Conservation (phyloP, 1,140 invertebrate species). For the Thrips palmi region DNA sequence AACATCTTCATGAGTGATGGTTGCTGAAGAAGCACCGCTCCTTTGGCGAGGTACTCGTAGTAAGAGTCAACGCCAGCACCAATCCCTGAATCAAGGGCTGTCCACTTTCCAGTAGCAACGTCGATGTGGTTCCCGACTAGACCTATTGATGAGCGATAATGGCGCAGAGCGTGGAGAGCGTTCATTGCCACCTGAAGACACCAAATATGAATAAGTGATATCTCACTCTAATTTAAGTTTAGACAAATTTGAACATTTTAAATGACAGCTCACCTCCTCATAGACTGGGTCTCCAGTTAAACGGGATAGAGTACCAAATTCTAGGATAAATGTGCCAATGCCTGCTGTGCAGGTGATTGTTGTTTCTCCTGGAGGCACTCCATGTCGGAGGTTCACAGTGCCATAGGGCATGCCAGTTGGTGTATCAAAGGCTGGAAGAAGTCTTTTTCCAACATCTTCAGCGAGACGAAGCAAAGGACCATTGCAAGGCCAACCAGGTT, state of each 20-base stretch:
- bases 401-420: slow-evolving; percentile 97
- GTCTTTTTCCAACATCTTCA: slow-evolving; percentile 77
- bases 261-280: slow-evolving; percentile 48
- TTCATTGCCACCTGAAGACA: slow-evolving; percentile 59
- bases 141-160: slow-evolving; percentile 70
- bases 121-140: slow-evolving; percentile 95
- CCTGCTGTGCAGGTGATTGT: slow-evolving; percentile 94
- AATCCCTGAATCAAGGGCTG: slow-evolving; percentile 83
- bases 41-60: slow-evolving; percentile 98
- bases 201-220: slow-evolving; percentile 5
- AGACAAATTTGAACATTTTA: neutral
- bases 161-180: slow-evolving; percentile 76
- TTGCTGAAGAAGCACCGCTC: slow-evolving; percentile 49
- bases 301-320: slow-evolving; percentile 88
- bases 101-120: slow-evolving; percentile 87
- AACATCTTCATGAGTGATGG: slow-evolving; percentile 88
- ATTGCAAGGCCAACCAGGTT: slow-evolving; percentile 93
- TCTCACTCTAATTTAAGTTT: neutral
- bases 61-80: slow-evolving; percentile 95
- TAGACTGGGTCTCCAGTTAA: slow-evolving; percentile 90
- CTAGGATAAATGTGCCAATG: slow-evolving; percentile 91
- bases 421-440: slow-evolving; percentile 80
- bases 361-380: slow-evolving; percentile 88
- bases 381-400: slow-evolving; percentile 81
- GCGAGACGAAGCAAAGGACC: slow-evolving; percentile 84